Evolutionary conservation across 2,113 vertebrate species (phyloP).

Genomic region (Onychorhynchus coronatus): DNA sequence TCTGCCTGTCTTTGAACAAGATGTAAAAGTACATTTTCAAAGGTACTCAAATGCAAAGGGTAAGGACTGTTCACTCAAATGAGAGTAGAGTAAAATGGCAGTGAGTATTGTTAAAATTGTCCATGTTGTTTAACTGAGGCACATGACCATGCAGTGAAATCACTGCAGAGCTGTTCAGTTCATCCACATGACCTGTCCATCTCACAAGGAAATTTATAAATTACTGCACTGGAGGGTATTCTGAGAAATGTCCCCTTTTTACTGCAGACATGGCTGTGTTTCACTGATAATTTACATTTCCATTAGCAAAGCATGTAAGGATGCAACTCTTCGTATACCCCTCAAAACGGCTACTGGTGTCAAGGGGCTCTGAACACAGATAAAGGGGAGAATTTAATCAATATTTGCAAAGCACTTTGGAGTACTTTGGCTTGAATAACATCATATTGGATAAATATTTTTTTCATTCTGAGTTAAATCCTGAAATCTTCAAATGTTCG

Average conservation of each 20-base stretch:
- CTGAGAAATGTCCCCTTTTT: neutral
- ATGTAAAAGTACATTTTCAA: neutral
- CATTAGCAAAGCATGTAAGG: neutral
- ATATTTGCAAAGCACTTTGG: constrained; percentile 34
- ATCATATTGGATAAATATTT: constrained; percentile 13
- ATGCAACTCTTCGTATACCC: neutral
- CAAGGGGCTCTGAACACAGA: neutral
- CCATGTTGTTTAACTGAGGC: neutral
- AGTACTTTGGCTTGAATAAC: constrained; percentile 17
- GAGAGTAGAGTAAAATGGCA: neutral
- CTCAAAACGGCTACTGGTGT: neutral
- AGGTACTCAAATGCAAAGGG: neutral
- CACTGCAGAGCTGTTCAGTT: neutral
- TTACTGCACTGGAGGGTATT: neutral
- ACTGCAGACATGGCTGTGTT: neutral
- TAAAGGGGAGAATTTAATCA: constrained; percentile 12
- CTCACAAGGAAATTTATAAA: neutral
- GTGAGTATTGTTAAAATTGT: neutral
- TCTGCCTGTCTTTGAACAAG: neutral
- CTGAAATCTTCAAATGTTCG: neutral
- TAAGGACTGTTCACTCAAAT: neutral
- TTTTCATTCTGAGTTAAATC: constrained; percentile 3
- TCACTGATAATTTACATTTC: neutral
- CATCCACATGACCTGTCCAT: neutral
- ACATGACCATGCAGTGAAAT: neutral